A percentile compares a stretch with the other conserved stretches of the same genome.
Evolutionary conservation across 2,888 invertebrate species (phyloP).

Genomic region (Strigamia transsilvanica): DNA sequence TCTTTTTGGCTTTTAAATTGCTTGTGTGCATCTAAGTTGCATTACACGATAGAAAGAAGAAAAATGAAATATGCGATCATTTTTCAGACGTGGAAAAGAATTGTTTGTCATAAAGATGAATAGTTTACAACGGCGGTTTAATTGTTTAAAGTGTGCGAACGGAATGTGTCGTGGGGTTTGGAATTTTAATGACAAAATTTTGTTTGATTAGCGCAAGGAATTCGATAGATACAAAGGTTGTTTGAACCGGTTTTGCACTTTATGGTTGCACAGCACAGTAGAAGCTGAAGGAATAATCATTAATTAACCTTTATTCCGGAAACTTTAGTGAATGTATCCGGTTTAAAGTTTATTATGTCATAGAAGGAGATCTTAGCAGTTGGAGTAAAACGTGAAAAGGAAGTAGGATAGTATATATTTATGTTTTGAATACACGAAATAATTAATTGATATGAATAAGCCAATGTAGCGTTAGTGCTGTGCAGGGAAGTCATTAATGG

Average conservation of each 20-base stretch:
- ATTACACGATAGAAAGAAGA: not conserved
- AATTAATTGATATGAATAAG: conserved; percentile 28
- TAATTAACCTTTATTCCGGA: conserved; percentile 39
- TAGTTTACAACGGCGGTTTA: not conserved
- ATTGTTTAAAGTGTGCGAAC: not conserved
- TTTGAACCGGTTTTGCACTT: not conserved
- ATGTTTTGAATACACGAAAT: conserved; percentile 11
- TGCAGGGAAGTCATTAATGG: conserved; percentile 14
- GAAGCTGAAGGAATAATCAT: not conserved
- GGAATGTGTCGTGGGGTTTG: not conserved
- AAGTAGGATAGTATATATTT: not conserved
- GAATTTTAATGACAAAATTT: conserved; percentile 32
- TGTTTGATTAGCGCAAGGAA: not conserved
- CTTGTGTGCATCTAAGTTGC: not conserved
- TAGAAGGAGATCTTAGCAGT: not conserved
- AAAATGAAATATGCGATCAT: not conserved
- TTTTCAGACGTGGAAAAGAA: not conserved
- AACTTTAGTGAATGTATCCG: conserved; percentile 35
- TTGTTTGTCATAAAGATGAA: not conserved
- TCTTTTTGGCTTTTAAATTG: not conserved
- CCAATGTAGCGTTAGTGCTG: not conserved
- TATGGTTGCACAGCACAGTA: not conserved
- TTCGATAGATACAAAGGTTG: conserved; percentile 18
- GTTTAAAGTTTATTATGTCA: conserved; percentile 39
- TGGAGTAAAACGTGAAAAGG: not conserved